Conservation (phyloP, 2,797 vertebrate species). For the Furcifer pardalis region DNA sequence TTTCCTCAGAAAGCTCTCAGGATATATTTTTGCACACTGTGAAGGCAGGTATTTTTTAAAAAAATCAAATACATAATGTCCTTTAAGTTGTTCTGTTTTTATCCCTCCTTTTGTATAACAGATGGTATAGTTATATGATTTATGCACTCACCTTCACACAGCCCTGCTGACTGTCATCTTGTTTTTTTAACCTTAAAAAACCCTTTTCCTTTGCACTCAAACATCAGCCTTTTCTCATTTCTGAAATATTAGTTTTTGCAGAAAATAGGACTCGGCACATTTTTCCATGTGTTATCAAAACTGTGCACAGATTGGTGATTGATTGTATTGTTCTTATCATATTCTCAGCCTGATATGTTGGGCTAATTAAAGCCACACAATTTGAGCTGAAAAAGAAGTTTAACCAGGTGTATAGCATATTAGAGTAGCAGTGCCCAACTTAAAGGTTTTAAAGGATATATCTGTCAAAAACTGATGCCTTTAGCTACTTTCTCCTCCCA, state of each 20-base stretch:
- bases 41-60: slow-evolving; percentile 75
- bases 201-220: slow-evolving; percentile 66
- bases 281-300: slow-evolving; percentile 67
- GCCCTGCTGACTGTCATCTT: slow-evolving; percentile 73
- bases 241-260: slow-evolving; percentile 73
- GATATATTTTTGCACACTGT: slow-evolving; percentile 53
- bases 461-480: slow-evolving; percentile 69
- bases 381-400: slow-evolving; percentile 67
- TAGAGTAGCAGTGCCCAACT: slow-evolving; percentile 70
- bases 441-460: slow-evolving; percentile 69
- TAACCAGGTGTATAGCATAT: slow-evolving; percentile 73
- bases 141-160: slow-evolving; percentile 74
- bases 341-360: slow-evolving; percentile 70
- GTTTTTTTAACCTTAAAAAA: slow-evolving; percentile 47
- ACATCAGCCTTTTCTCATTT: slow-evolving; percentile 60
- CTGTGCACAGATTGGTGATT: slow-evolving; percentile 72
- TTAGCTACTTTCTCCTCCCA: slow-evolving; percentile 61
- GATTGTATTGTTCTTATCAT: slow-evolving; percentile 75
- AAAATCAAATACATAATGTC: slow-evolving; percentile 72
- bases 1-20: slow-evolving; percentile 57
- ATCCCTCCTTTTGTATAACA: slow-evolving; percentile 66
- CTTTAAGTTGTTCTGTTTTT: slow-evolving; percentile 59
- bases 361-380: slow-evolving; percentile 67
- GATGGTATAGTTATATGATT: slow-evolving; percentile 76
- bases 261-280: slow-evolving; percentile 67